Conservation (phyloP, 2,797 vertebrate species). For the Sebastes glaucus region DNA sequence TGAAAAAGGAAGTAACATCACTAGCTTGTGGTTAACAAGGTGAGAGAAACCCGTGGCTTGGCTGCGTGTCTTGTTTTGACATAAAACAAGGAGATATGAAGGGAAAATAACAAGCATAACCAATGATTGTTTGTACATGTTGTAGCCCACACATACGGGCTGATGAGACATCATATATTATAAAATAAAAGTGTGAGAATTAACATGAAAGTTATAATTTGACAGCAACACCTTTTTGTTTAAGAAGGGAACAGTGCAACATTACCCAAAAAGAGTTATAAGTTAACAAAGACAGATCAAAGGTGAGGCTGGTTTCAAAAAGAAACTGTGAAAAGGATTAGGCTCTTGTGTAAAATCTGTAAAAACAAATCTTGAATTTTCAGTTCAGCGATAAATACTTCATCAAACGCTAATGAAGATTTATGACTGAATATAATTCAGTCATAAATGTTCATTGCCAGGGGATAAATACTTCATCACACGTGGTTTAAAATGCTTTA, state of each 20-base stretch:
- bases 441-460: neutral
- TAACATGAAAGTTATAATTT: neutral
- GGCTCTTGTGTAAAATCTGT: neutral
- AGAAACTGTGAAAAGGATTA: neutral
- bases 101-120: conserved; percentile 65
- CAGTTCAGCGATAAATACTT: neutral
- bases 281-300: neutral
- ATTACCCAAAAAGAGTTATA: neutral
- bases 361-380: neutral
- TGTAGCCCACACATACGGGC: neutral
- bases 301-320: neutral
- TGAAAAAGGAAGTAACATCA: conserved; percentile 28
- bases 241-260: neutral
- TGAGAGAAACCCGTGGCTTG: neutral
- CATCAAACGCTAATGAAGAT: too few relatives aligned
- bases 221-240: neutral
- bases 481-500: neutral
- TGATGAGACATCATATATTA: neutral
- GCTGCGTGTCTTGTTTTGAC: conserved; percentile 63
- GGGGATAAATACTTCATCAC: neutral
- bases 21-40: conserved; percentile 6
- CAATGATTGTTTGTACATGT: conserved; percentile 1
- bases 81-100: conserved; percentile 68
- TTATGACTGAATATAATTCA: neutral
- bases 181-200: neutral